Conservation (phyloP, 2,113 vertebrate species). For the Acrocephalus kingi region DNA sequence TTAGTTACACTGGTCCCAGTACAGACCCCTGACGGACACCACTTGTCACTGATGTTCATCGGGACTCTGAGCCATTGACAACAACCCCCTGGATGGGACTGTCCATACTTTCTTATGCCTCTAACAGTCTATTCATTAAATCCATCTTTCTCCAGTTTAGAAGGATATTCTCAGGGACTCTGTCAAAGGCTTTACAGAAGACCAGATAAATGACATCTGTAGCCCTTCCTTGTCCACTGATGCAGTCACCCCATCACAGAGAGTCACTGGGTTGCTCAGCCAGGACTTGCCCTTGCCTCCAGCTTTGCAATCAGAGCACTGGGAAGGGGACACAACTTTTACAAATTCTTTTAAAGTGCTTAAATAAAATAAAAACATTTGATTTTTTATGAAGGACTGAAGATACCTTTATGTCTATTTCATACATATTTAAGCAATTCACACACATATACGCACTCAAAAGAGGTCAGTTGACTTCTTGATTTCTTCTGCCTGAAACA, state of each 20-base stretch:
- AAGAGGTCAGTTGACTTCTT: not conserved
- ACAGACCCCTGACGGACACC: not conserved
- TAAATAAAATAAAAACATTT: not conserved
- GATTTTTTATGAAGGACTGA: not conserved
- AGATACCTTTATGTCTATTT: not conserved
- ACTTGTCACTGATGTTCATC: too few species aligned
- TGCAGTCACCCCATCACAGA: not conserved
- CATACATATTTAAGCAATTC: not conserved
- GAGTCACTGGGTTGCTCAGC: not conserved
- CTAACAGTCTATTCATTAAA: not conserved
- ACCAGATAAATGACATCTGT: not conserved
- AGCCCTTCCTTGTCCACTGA: not conserved
- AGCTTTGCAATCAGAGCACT: not conserved
- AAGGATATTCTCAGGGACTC: not conserved
- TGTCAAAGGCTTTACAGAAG: not conserved
- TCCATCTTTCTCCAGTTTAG: not conserved
- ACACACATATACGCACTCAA: not conserved
- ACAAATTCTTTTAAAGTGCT: not conserved
- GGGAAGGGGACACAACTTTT: not conserved
- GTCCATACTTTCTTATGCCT: not conserved
- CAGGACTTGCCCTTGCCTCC: not conserved
- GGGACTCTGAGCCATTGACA: not conserved
- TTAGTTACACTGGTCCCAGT: not conserved
- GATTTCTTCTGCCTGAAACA: not conserved
- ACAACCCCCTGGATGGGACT: not conserved